A percentile compares a stretch with the other conserved stretches of the same genome.
phyloP scores from a whole-genome alignment of 2,797 vertebrate genomes.

The Oceanodroma leucorhoa region DNA sequence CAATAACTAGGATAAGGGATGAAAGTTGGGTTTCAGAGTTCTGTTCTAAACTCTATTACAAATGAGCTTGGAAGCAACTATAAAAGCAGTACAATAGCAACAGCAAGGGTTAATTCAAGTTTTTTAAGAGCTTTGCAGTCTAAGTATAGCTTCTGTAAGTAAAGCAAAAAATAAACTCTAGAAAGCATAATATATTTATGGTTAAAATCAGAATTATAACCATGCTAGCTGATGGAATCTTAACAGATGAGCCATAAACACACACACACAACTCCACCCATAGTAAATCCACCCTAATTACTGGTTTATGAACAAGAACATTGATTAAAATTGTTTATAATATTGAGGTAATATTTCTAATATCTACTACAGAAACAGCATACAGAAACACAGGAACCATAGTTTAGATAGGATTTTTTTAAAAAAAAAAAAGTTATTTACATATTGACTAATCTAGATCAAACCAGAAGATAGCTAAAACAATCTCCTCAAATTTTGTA shows the following conservation, averaged over 20 bases:
- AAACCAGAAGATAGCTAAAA: background rate
- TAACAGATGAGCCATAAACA: background rate
- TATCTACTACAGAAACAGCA: background rate
- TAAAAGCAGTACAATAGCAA: background rate
- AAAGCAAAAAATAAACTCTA: background rate
- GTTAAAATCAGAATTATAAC: background rate
- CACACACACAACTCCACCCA: background rate
- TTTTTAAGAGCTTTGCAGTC: background rate
- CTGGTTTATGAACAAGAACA: constrained; percentile 15
- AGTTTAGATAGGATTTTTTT: background rate
- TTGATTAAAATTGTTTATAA: constrained; percentile 32
- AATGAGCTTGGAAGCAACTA: background rate
- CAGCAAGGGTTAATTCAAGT: background rate
- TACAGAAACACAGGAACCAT: background rate
- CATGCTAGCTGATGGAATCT: background rate
- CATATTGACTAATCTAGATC: background rate
- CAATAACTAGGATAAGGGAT: background rate
- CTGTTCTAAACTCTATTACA: background rate
- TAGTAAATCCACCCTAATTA: background rate
- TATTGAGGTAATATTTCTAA: constrained; percentile 43
- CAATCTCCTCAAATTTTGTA: background rate
- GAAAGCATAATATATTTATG: background rate
- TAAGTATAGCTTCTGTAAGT: background rate
- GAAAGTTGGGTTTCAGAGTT: background rate
- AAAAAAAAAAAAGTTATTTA: background rate